Base-by-base conservation (phyloP, 2,797 vertebrate species). In the Lutjanus argentimaculatus region DNA sequence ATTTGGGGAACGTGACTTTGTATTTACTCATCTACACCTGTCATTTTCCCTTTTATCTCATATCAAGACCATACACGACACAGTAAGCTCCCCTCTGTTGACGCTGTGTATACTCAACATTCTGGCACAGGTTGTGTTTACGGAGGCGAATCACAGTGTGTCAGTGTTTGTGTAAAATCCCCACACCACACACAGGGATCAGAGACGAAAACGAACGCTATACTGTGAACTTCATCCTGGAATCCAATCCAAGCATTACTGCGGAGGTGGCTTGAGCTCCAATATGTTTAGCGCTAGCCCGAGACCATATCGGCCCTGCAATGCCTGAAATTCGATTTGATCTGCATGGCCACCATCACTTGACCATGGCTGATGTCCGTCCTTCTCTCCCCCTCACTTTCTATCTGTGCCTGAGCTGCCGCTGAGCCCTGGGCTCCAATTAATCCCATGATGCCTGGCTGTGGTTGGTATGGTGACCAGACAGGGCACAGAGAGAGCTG, bases 401-500 rank as follows among this genome's bases (percentile, higher is more conserved):
- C 67, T 88, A 81, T 90, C 80, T 85, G 78, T 63, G 82, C 80
- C 85, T 89, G 89, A 90, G 93, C 87, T 73, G 87, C 89, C 58
- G 53, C 80, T 87, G 85, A 93, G 93, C 95, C 91, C 88, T 89
- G 90, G 93, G 95, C 95, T 93, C 92, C 94, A 95, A 95, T 95
- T 95, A 95, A 94, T 94, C 92, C 93, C 91, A 90, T 89, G 94
- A 91, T 93, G 95, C 90, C 92, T 90, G 81, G 87, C 89, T 91
- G 89, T 92, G 93, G 92, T 91, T 93, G 92, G 92, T 92, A 92
- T 91, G 92, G 92, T 85, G 92, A 92, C 93, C 91, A 93, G 91
- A 93, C 91, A 85, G 93, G 91, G 90, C 88, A 89, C 88, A 80
- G 88, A 86, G 85, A 90, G 87, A 94, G 93, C 89, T 90, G 90